These are phyloP conservation scores for Exocentrus adspersus DNA, from an alignment of 2,888 invertebrate genomes.

Conservation along the genomic window DNA sequence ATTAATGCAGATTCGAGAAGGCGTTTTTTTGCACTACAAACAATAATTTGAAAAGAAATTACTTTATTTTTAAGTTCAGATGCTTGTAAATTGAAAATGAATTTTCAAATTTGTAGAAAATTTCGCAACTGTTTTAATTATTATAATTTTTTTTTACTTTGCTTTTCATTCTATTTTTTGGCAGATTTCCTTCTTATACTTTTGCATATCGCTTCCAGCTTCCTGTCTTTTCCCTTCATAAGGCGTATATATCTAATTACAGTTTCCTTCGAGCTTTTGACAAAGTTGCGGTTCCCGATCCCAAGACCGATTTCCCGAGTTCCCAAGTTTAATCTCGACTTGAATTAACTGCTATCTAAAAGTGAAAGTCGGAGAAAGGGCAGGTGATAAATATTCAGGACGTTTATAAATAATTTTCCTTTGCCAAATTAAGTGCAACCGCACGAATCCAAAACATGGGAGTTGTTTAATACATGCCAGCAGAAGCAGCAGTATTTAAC, in stretches of 20 bases:
- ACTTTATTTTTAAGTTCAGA: no score
- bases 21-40: no score
- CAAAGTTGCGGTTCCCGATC: conserved; percentile 17
- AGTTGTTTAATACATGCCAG: no score
- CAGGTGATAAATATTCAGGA: conserved; percentile 36
- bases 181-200: no score
- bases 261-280: conserved; percentile 20
- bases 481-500: no score
- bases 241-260: conserved; percentile 17
- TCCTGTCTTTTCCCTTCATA: background rate
- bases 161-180: no score
- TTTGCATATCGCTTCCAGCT: background rate
- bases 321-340: conserved; percentile 32
- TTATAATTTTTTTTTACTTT: no score
- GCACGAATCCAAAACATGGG: background rate
- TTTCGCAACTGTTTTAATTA: no score
- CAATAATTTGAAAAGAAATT: no score
- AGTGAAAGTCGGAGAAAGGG: conserved; percentile 27
- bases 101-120: no score
- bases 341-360: conserved; percentile 31
- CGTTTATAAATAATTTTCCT: conserved; percentile 28
- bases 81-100: no score
- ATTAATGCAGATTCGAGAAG: no score
- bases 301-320: conserved; percentile 18
- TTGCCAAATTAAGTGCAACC: conserved; percentile 16